Base-by-base conservation (phyloP, 2,888 invertebrate genomes). In the Leptinotarsa tumamoca region DNA sequence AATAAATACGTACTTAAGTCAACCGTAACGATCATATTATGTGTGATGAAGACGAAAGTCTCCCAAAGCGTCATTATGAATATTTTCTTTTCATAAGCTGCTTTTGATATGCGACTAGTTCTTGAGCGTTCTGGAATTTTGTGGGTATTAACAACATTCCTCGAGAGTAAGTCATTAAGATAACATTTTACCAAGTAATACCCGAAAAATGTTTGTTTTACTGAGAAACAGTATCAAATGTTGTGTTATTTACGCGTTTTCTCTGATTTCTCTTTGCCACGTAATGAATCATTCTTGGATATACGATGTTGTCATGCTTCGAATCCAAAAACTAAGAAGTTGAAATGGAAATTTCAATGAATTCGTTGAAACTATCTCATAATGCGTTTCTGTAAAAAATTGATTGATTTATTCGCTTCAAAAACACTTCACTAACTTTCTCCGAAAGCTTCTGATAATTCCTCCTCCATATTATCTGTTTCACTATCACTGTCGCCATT, bases 21-120 rank as follows among this genome's bases (percentile, higher is more conserved):
- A 27, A 63, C 43, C 63, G 33, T 63, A 63, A 63, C 33, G 63
- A 58, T 18, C 63, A 2, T 43, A 63, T 63, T 63, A 63, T 27
- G 63, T 33, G 33, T 43, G 63, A 63, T 33, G 33, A 63, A 63
- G 43, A 33, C 27, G 27, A 56, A 27, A 56, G 49, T 89, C 56
- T n/a, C 27, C 3, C 17, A 33, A 56, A 27, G 56, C 43, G 43
- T 58, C 43, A 18, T 69, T 69, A 58, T 56, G 27, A 51, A 51
- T 69, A 18, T 17, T 63, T 63, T n/a, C 13, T 63, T 43, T 43
- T 15, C 63, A 13, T 33, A 33, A 43, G 50, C 51, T 68, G 4
- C 27, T 54, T 27, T 15, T 54, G 49, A 54, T 68, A 54, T 13
- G 52, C 15, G 54, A 51, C 54, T 54, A 56, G 33, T 68, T 68